phyloP scores from a whole-genome alignment of 1,140 invertebrate species.

The Platyura marginata region DNA sequence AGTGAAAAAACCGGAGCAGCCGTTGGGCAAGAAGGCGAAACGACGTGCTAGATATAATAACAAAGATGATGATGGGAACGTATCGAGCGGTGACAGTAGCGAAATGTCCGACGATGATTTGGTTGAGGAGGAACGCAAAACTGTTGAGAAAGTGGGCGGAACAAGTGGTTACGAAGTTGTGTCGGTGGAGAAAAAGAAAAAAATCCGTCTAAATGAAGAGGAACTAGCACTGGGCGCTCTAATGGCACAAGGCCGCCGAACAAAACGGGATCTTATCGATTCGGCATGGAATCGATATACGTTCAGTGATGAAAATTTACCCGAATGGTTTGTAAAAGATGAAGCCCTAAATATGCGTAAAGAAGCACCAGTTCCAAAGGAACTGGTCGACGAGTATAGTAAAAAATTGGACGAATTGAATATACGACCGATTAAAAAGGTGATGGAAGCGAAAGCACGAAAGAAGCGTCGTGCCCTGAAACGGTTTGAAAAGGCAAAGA shows the following conservation, averaged over 20 bases:
- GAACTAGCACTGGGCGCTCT: conserved; percentile 76
- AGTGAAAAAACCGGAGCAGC: conserved; percentile 3
- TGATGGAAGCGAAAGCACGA: conserved; percentile 92
- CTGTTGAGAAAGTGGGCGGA: conserved; percentile 29
- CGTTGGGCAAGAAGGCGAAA: conserved; percentile 19
- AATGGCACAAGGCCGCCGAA: conserved; percentile 69
- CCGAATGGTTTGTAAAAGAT: conserved; percentile 92
- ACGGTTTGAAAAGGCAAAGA: conserved; percentile 84
- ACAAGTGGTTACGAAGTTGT: conserved; percentile 4
- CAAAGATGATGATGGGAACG: conserved; percentile 13
- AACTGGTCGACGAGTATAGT: conserved; percentile 51
- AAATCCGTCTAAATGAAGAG: conserved; percentile 61
- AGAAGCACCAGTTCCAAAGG: conserved; percentile 58
- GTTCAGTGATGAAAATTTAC: conserved; percentile 76
- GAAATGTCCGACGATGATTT: conserved; percentile 24
- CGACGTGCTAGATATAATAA: conserved; percentile 16
- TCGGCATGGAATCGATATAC: conserved; percentile 79
- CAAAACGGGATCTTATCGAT: conserved; percentile 69
- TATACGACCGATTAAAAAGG: conserved; percentile 90
- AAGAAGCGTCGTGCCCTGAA: conserved; percentile 81
- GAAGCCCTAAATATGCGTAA: conserved; percentile 80
- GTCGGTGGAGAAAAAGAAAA: conserved; percentile 27
- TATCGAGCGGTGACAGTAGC: conserved; percentile 16
- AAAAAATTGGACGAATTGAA: conserved; percentile 74
- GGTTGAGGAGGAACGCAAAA: conserved; percentile 18